Conservation (phyloP, 2,797 vertebrate species). For the Mormyrops boulengeri region DNA sequence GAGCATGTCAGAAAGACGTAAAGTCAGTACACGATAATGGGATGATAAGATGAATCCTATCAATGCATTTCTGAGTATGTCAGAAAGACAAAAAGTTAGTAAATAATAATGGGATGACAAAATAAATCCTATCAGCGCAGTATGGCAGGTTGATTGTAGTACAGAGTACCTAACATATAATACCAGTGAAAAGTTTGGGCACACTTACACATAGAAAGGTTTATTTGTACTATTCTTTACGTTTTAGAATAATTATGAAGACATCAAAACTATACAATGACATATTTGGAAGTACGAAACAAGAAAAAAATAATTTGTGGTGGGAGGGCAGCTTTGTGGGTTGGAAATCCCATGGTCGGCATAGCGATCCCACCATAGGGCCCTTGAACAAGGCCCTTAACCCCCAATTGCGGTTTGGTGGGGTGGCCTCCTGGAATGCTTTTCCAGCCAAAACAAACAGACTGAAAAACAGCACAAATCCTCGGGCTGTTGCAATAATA, state of each 20-base stretch:
- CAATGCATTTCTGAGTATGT: constrained; percentile 34
- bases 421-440: neutral
- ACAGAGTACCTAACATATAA: neutral
- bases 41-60: constrained; percentile 37
- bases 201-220: neutral
- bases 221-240: neutral
- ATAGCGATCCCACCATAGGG: neutral
- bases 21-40: constrained; percentile 40
- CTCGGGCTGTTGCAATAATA: too few species aligned
- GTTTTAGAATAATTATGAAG: neutral
- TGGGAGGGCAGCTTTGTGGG: neutral
- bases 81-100: constrained; percentile 41
- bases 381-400: neutral
- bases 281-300: neutral
- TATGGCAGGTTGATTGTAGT: neutral
- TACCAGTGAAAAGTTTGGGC: neutral
- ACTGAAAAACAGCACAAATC: too few species aligned
- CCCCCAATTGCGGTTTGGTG: neutral
- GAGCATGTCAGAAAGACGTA: constrained; percentile 36
- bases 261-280: neutral
- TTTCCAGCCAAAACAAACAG: neutral
- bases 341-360: neutral
- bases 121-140: constrained; percentile 29
- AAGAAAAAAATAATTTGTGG: neutral
- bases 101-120: constrained; percentile 43